Evolutionary conservation across 2,113 vertebrate species (phyloP), one percentile per base, ranked within the genome.

Genomic region (Polyodon spathula): DNA sequence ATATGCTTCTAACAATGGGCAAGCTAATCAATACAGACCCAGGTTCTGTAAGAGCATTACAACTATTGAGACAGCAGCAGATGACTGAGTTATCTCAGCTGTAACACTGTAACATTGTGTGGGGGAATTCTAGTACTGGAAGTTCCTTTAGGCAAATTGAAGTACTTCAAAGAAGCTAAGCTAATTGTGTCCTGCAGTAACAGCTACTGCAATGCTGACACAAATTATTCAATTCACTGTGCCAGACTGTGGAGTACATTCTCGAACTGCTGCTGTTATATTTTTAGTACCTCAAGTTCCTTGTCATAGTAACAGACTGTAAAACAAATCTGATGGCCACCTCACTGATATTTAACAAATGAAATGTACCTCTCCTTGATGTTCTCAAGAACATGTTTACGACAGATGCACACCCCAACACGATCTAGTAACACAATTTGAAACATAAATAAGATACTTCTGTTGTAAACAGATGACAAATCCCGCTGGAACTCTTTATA

Each of bases 41-140:
- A 50, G 48, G 48, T 50, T 50, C 48, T 50, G 2, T 50, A 50
- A 50, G 48, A 50, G 48, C 48, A 12, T 50, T 50, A 50, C 6
- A 11, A 14, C 48, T 50, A 14, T 50, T 50, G 48, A 50, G 14
- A 50, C 48, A 6, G 15, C 48, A 50, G 48, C 15, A n/a, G 15
- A n/a, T 50, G 48, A 50, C 14, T 50, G 6, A 50, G 48, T 50
- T 50, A 50, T 50, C 48, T 50, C 48, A 50, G 48, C 48, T 50
- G 12, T 50, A n/a, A 50, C 48, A 50, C 48, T 50, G 14, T 50
- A 11, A n/a, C 11, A 50, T 50, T 50, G 48, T 50, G 48, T 50
- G 48, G 48, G 48, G 42, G 48, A n/a, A 50, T 50, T 50, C 12
- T 50, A 14, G 12, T 50, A 50, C 14, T n/a, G 15, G 48, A 50